phyloP scores from a whole-genome alignment of 2,888 invertebrate genomes.

The Pachydiplax longipennis region DNA sequence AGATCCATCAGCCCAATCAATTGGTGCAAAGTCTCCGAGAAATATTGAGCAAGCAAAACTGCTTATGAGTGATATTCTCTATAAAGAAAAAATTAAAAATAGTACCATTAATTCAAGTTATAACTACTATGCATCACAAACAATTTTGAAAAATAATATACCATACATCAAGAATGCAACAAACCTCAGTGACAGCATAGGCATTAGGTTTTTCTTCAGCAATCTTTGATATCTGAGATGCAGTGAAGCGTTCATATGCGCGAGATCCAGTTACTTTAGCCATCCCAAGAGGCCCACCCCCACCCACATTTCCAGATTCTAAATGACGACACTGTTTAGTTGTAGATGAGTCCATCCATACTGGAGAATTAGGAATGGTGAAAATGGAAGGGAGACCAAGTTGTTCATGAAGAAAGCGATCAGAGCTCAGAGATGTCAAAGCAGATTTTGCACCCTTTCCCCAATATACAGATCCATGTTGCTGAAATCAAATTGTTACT shows the following conservation, averaged over 20 bases:
- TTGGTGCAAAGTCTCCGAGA: constrained; percentile 85
- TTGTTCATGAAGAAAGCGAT: constrained; percentile 83
- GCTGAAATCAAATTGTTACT: constrained; percentile 65
- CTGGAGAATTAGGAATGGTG: constrained; percentile 80
- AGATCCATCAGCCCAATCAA: constrained; percentile 91
- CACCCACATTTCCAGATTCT: constrained; percentile 68
- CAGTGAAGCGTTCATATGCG: constrained; percentile 92
- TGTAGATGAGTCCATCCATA: constrained; percentile 97
- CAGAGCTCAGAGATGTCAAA: constrained; percentile 72
- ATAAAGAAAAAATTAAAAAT: constrained; percentile 55
- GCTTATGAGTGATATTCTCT: constrained; percentile 91
- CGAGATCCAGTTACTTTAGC: constrained; percentile 84
- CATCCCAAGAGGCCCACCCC: constrained; percentile 74
- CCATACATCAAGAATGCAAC: background rate
- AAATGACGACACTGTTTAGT: constrained; percentile 76
- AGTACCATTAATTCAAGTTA: background rate
- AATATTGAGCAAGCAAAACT: constrained; percentile 91
- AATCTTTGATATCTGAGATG: constrained; percentile 91
- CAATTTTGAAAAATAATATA: background rate
- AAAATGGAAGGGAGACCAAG: constrained; percentile 73
- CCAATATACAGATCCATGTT: constrained; percentile 99
- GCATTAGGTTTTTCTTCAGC: constrained; percentile 72
- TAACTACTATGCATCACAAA: background rate
- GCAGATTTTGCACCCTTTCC: constrained; percentile 73
- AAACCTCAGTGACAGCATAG: constrained; percentile 78